phyloP scores from a whole-genome alignment of 2,888 invertebrate genomes.

The Melinaea menophilus region DNA sequence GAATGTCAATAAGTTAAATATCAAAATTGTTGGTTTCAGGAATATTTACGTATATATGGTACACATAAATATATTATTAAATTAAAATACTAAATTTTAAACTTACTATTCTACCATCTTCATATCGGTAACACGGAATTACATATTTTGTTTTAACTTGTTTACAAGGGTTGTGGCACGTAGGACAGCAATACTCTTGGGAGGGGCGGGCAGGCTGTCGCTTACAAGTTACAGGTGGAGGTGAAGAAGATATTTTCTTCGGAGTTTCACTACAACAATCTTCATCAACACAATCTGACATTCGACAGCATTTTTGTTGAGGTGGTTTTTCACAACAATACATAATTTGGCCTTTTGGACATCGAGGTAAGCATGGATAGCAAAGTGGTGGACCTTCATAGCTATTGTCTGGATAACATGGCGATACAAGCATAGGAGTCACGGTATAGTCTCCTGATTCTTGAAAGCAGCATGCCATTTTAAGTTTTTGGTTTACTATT shows the following conservation, averaged over 20 bases:
- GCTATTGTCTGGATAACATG: slow-evolving; percentile 41
- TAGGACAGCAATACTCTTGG: slow-evolving; percentile 28
- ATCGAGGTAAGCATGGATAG: slow-evolving; percentile 51
- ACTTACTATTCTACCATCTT: slow-evolving; percentile 73
- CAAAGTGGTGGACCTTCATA: slow-evolving; percentile 43
- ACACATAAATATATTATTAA: slow-evolving; percentile 1
- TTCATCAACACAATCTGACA: slow-evolving; percentile 17
- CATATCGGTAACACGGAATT: slow-evolving; percentile 70
- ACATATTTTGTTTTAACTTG: slow-evolving; percentile 53
- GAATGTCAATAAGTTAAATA: slow-evolving; percentile 34
- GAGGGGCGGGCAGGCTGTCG: slow-evolving; percentile 1
- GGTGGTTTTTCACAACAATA: slow-evolving; percentile 47
- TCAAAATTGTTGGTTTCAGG: slow-evolving; percentile 38
- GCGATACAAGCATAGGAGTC: slow-evolving; percentile 48
- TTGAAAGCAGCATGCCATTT: slow-evolving; percentile 56
- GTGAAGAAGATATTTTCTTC: slow-evolving; percentile 9
- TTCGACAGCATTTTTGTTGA: slow-evolving; percentile 11
- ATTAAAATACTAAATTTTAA: slow-evolving; percentile 11
- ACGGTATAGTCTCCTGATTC: slow-evolving; percentile 51
- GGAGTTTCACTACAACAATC: slow-evolving; percentile 25
- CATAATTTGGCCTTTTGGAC: slow-evolving; percentile 41
- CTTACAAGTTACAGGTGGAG: not conserved
- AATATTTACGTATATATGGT: slow-evolving; percentile 11
- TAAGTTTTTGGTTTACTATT: slow-evolving; percentile 30
- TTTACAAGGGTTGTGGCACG: slow-evolving; percentile 33